Percentiles rank a stretch among this genome's conserved stretches.
phyloP scores from a whole-genome alignment of 2,113 vertebrate genomes.

The Esox niger region DNA sequence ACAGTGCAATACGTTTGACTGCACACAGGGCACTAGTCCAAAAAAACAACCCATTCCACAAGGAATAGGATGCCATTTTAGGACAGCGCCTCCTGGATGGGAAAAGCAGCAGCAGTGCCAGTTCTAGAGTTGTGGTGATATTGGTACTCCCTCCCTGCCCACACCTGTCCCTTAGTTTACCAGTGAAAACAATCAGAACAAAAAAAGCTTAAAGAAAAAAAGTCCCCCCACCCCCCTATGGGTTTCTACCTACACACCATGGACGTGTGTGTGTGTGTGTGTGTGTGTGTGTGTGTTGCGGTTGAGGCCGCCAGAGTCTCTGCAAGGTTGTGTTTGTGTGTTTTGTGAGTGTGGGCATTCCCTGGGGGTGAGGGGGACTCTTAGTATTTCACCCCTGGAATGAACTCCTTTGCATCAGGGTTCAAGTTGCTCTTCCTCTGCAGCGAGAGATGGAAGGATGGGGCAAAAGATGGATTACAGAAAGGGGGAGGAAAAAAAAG shows the following conservation, averaged over 20 bases:
- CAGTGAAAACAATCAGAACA: slow-evolving; percentile 66
- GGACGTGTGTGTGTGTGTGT: slow-evolving; percentile 48
- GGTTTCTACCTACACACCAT: slow-evolving; percentile 59
- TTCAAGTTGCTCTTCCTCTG: slow-evolving; percentile 98
- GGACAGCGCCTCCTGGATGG: background rate
- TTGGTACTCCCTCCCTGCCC: slow-evolving; percentile 31
- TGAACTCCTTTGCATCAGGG: slow-evolving; percentile 96
- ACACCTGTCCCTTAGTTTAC: slow-evolving; percentile 63
- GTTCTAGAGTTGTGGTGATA: slow-evolving; percentile 25
- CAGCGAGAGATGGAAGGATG: slow-evolving; percentile 18
- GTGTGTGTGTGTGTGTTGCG: slow-evolving; percentile 41
- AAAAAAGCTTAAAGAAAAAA: slow-evolving; percentile 63
- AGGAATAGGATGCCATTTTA: no score
- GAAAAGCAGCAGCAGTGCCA: background rate
- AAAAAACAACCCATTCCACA: background rate
- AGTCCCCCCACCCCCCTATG: slow-evolving; percentile 68
- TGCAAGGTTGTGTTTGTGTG: slow-evolving; percentile 36
- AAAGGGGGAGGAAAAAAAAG: background rate
- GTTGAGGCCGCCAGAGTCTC: slow-evolving; percentile 59
- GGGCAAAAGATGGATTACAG: slow-evolving; percentile 1
- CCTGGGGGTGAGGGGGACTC: slow-evolving; percentile 69
- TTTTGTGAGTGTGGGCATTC: slow-evolving; percentile 54
- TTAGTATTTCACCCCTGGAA: slow-evolving; percentile 98
- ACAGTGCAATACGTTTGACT: slow-evolving; percentile 29
- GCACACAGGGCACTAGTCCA: background rate